These are phyloP conservation scores for Ceramica pisi DNA, from an alignment of 2,888 invertebrate genomes.

Conservation along the genomic window DNA sequence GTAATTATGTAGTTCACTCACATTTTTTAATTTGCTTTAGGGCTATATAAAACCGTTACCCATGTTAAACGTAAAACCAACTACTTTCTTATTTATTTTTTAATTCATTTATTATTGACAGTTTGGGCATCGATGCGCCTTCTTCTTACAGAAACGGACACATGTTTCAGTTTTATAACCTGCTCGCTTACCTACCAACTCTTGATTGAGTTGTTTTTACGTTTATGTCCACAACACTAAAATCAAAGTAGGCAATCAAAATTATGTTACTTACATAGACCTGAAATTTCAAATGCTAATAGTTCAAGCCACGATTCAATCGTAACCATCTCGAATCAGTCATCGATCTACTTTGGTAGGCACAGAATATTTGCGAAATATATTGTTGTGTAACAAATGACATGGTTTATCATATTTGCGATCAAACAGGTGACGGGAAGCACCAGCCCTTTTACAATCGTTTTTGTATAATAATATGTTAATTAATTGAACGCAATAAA, in stretches of 20 bases:
- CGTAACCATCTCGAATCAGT: conserved; percentile 9
- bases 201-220: not conserved
- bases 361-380: conserved; percentile 43
- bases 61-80: too few species aligned
- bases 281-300: not conserved
- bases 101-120: not conserved
- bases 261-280: not conserved
- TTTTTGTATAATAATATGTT: conserved; percentile 22
- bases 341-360: conserved; percentile 36
- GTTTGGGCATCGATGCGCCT: not conserved
- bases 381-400: conserved; percentile 43
- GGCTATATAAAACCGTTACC: too few species aligned
- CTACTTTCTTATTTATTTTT: too few species aligned
- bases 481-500: not conserved
- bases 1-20: too few species aligned
- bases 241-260: not conserved
- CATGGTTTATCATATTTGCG: conserved; percentile 45
- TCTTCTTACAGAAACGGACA: not conserved
- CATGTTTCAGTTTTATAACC: not conserved
- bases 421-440: conserved; percentile 57
- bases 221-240: not conserved
- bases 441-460: conserved; percentile 12
- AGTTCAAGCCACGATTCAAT: conserved; percentile 29
- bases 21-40: too few species aligned
- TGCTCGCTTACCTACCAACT: not conserved